phyloP scores from a whole-genome alignment of 1,140 invertebrate genomes.

The Adelges cooleyi region DNA sequence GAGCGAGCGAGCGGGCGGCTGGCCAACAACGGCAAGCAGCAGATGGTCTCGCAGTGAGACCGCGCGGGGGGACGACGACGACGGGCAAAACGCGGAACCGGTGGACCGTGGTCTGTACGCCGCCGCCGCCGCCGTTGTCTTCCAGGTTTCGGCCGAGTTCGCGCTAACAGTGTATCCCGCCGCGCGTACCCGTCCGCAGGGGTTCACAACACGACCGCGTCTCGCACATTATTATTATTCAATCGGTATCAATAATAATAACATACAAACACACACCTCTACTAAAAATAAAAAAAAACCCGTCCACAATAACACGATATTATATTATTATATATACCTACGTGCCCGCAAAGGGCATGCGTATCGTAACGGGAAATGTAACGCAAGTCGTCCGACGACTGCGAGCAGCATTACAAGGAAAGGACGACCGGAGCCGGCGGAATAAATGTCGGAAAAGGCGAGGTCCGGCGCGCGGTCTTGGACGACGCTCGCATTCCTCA shows the following conservation, averaged over 20 bases:
- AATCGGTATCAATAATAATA: no score
- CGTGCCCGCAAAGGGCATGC: no score
- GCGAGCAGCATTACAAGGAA: neutral
- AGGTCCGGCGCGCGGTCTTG: neutral
- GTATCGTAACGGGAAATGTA: no score
- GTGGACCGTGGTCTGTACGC: constrained; percentile 25
- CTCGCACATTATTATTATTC: no score
- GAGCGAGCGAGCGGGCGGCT: neutral
- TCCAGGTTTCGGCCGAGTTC: constrained; percentile 9
- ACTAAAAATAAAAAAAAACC: no score
- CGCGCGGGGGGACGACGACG: neutral
- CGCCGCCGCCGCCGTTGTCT: neutral
- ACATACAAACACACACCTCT: no score
- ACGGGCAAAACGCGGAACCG: constrained; percentile 4
- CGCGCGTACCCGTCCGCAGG: no score
- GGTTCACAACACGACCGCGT: no score
- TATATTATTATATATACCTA: no score
- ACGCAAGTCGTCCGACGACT: no score
- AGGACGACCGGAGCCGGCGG: neutral
- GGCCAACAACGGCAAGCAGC: neutral
- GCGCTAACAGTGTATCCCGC: constrained; percentile 1
- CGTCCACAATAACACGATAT: no score
- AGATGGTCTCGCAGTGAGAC: neutral
- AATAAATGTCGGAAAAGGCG: neutral
- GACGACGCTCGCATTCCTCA: neutral